Base-by-base conservation (phyloP, 1,140 invertebrate species). In the Drosophila watanabei region DNA sequence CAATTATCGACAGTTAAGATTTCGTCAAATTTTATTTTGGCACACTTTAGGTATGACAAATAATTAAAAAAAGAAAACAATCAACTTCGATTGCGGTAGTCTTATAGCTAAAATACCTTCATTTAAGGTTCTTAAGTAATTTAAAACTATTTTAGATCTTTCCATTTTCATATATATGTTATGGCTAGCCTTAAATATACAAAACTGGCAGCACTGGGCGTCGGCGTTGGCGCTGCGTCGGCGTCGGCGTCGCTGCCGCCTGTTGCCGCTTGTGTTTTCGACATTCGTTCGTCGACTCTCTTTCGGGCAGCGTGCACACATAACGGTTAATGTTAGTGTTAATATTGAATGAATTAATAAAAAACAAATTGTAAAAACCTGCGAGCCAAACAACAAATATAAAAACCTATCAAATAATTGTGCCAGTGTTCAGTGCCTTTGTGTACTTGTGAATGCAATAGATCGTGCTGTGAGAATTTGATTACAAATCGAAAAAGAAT, bases 261-360 rank as follows among this genome's bases (percentile, higher is more conserved):
- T 76, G 80, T 78, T 79, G 78, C 72, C 76, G 73, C 58, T 78
- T 60, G 37, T 61, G 64, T 59, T 63, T 64, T 75, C 52, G 57
- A 66, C 52, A 85, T 75, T 86, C 63, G 71, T 76, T 87, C 79
- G 59, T 72, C 80, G 79, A 68, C 82, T 86, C 76, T 86, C 83
- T 86, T 87, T 82, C 85, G 83, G 83, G 61, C 81, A 63, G 46
- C 63, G 48, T 62, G 79, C 51, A 71, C 45, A 46, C 58, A 57
- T 41, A 61, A 81, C 79, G 79, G 79, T 76, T 65, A 52, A 57
- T 68, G 62, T 70, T 79, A 73, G 75, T 39, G 1, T 57, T 57
- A 57, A 39, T 57, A 2, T 80, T 73, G 56, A 88, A 75, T 82
- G 52, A 75, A 75, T 69, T 33, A 82, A 59, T 39, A 45, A 54